Evolutionary conservation across 2,888 invertebrate genomes (phyloP), one percentile per base, ranked within the genome.

Genomic region (Ectobius pallidus): DNA sequence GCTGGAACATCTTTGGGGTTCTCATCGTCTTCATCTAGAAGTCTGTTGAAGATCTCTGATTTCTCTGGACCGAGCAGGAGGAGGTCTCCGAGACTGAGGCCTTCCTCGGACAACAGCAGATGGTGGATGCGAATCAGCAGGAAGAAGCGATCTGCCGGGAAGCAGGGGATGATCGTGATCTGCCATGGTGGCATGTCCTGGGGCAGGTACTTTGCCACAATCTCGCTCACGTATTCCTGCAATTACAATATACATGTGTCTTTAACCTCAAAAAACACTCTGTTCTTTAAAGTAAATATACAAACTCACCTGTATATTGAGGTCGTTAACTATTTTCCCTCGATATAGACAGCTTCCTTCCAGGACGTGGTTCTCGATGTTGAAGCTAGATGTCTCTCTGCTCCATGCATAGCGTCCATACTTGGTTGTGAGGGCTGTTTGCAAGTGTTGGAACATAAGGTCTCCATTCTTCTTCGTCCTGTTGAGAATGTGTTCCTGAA

Each of bases 351-450:
- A 85, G 2, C 88, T 88, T 3, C 90, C 88, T 0, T 89, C 81
- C 14, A 91, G 82, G 9, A 93, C 83, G 78, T 94, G 92, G 80
- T 92, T 91, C 73, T 92, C 90, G 52, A 91, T 82, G 67, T 87
- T 84, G 80, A 91, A 92, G 34, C 20, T 32, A 7, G 30, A 3
- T 44, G 86, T 82, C 27, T 73, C 70, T 0, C 85, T 84, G 78
- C 86, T 87, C 94, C 94, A 94, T 0, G 91, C 93, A 80, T 94
- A 94, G 76, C 90, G 88, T 0, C 92, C 92, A 88, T 91, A 93
- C 78, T 90, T 89, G 0, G 90, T 90, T 0, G 90, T 89, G 62
- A 94, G 82, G 46, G 87, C 84, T 69, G 90, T 90, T 2, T 89
- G 86, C 39, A 94, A 81, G 73, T 91, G 87, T 0, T 91, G 91